Conservation (phyloP, 2,113 vertebrate genomes). For the Sisor rabdophorus region DNA sequence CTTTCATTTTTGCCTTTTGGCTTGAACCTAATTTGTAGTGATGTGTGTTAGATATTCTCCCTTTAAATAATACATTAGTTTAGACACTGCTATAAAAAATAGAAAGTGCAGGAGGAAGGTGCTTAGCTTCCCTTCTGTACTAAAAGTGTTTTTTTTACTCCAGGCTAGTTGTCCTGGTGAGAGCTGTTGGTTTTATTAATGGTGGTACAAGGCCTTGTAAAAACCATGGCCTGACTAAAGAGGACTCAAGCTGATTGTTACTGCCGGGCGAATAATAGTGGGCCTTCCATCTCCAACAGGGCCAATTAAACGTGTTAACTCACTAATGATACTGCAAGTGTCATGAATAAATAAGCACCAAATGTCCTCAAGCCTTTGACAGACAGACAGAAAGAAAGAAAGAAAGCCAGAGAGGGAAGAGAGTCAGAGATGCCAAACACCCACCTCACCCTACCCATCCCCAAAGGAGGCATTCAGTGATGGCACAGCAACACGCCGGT, state of each 20-base stretch:
- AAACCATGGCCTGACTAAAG: conserved; percentile 27
- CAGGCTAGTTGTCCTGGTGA: conserved; percentile 11
- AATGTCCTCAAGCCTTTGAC: conserved; percentile 44
- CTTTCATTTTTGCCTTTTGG: conserved; percentile 7
- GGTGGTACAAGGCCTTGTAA: conserved; percentile 24
- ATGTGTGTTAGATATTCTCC: conserved; percentile 22
- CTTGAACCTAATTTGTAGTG: conserved; percentile 25
- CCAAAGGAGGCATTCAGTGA: conserved; percentile 45
- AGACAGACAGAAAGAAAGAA: conserved; percentile 18
- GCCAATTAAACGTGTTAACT: conserved; percentile 53
- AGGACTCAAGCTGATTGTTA: conserved; percentile 43
- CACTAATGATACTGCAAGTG: conserved; percentile 62
- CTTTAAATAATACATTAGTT: conserved; percentile 28
- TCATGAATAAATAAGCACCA: conserved; percentile 60
- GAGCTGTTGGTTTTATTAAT: conserved; percentile 40
- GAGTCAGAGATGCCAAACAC: conserved; percentile 20
- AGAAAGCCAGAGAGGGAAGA: not conserved
- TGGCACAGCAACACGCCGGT: conserved; percentile 54
- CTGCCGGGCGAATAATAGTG: conserved; percentile 42
- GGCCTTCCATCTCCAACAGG: conserved; percentile 42
- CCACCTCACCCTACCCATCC: conserved; percentile 1
- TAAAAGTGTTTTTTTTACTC: conserved; percentile 9
- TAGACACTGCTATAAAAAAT: conserved; percentile 35
- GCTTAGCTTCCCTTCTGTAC: not conserved
- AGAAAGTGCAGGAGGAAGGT: not conserved